Percentiles rank a stretch among this genome's conserved stretches.
Evolutionary conservation across 2,797 vertebrate genomes (phyloP).

Genomic region (Aythya fuligula): DNA sequence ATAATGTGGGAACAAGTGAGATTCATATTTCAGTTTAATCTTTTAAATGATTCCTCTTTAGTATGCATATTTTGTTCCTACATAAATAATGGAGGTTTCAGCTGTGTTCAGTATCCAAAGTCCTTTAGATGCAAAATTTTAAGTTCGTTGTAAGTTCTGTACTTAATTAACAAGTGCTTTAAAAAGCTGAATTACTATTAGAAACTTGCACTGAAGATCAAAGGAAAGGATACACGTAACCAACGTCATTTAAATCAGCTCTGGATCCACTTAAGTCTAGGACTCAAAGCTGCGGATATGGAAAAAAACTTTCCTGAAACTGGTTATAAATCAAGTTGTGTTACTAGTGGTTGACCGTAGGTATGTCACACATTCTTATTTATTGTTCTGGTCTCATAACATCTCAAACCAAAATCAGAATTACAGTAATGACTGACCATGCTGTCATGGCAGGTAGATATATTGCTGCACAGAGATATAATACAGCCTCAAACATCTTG

Average conservation of each 20-base stretch:
- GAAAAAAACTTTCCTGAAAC: neutral
- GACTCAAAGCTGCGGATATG: neutral
- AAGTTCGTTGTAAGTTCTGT: neutral
- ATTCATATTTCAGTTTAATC: neutral
- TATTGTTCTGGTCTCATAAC: neutral
- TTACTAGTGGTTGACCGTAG: too few species aligned
- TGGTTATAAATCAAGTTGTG: neutral
- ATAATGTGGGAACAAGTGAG: neutral
- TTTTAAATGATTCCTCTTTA: neutral
- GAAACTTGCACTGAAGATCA: neutral
- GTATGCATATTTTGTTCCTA: fast-evolving
- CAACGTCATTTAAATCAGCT: neutral
- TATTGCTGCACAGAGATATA: neutral
- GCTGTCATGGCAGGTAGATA: neutral
- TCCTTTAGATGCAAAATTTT: neutral
- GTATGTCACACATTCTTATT: neutral
- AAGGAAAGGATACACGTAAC: neutral
- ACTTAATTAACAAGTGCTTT: neutral
- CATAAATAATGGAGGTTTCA: neutral
- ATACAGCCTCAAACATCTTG: neutral
- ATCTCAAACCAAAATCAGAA: neutral
- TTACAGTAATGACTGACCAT: neutral
- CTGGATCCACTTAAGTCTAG: neutral
- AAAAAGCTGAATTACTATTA: neutral
- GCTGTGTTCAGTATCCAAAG: neutral